phyloP scores from a whole-genome alignment of 2,888 invertebrate species.

The Eupithecia subumbrata region DNA sequence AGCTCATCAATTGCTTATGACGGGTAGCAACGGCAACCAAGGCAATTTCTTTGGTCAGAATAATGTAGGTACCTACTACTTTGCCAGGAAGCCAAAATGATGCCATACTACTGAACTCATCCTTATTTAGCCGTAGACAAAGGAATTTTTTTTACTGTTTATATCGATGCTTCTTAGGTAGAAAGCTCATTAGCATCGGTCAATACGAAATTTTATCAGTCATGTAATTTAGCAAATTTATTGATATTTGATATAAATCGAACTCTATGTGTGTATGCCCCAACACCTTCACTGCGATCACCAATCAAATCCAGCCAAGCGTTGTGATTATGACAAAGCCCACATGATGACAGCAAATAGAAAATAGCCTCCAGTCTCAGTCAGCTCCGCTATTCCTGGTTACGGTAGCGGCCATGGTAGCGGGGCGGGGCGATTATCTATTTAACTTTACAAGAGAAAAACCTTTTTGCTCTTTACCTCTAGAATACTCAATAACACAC shows the following conservation, averaged over 20 bases:
- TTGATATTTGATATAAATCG: not conserved
- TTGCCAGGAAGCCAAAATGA: not conserved
- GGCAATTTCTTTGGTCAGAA: not conserved
- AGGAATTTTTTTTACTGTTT: not conserved
- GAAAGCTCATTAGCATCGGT: not conserved
- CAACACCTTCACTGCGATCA: not conserved
- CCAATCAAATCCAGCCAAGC: not conserved
- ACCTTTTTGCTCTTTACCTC: not conserved
- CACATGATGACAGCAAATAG: too few relatives aligned
- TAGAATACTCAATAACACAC: not conserved
- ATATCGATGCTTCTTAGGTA: not conserved
- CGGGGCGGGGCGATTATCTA: not conserved
- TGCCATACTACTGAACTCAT: not conserved
- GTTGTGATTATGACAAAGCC: not conserved
- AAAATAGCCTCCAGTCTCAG: not conserved
- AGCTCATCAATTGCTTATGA: not conserved
- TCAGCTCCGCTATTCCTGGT: not conserved
- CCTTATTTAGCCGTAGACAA: not conserved
- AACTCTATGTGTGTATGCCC: not conserved
- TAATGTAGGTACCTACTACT: not conserved
- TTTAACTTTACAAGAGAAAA: not conserved
- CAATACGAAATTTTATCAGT: not conserved
- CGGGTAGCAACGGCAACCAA: not conserved
- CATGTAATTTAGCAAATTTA: not conserved
- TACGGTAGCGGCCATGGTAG: not conserved